Evolutionary conservation across 2,797 vertebrate genomes (phyloP).

Genomic region (Mus minutoides): DNA sequence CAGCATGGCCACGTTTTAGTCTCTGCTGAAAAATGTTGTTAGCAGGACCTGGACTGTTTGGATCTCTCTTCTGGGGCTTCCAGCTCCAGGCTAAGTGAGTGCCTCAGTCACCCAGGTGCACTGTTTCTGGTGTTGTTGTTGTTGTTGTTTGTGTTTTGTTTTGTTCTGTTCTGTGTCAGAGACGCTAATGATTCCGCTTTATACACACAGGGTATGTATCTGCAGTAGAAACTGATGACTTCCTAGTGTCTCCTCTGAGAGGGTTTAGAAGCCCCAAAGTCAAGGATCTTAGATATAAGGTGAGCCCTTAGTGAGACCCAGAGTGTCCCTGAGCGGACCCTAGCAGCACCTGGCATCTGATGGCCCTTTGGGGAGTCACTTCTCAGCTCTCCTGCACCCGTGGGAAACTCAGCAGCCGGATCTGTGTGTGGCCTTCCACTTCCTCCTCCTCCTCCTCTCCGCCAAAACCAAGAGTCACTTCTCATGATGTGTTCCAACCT

Average conservation of each 20-base stretch:
- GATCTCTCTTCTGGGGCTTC: neutral
- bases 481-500: slow-evolving; percentile 48
- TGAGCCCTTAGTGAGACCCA: neutral
- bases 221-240: neutral
- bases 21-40: neutral
- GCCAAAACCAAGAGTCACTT: slow-evolving; percentile 35
- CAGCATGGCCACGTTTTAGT: neutral
- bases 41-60: neutral
- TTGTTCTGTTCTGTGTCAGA: neutral
- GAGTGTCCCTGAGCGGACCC: neutral
- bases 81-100: neutral
- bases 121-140: neutral
- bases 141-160: neutral
- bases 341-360: neutral
- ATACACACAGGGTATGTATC: neutral
- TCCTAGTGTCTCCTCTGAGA: neutral
- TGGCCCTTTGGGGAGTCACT: neutral
- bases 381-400: neutral
- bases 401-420: neutral
- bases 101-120: accelerated
- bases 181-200: neutral
- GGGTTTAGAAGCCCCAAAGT: neutral
- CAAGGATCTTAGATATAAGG: neutral
- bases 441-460: slow-evolving; percentile 19
- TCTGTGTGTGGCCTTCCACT: slow-evolving; percentile 20